Evolutionary conservation across 2,888 invertebrate genomes (phyloP).

Genomic region (Melangyna quadrimaculata): DNA sequence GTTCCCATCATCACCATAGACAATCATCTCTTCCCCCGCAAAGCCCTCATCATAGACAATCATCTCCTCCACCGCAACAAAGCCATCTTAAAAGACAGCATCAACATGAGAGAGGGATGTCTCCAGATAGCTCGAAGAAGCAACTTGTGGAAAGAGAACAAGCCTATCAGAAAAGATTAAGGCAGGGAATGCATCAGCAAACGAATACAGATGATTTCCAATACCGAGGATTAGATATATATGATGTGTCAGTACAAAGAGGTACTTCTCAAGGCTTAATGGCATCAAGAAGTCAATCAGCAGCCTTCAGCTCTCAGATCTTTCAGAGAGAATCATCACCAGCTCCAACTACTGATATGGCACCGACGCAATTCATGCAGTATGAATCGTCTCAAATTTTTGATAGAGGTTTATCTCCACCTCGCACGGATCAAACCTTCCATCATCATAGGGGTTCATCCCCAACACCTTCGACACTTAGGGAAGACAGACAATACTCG

Average conservation of each 20-base stretch:
- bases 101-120: slow-evolving; percentile 75
- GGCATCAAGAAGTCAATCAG: not conserved
- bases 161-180: not conserved
- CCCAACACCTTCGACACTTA: not conserved
- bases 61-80: not conserved
- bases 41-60: not conserved
- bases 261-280: slow-evolving; percentile 7
- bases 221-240: slow-evolving; percentile 16
- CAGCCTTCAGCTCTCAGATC: not conserved
- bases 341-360: not conserved
- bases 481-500: not conserved
- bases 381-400: not conserved
- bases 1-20: not conserved
- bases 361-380: not conserved
- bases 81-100: slow-evolving; percentile 76
- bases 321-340: not conserved
- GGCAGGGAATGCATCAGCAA: not conserved
- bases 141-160: not conserved
- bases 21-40: slow-evolving; percentile 9
- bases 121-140: slow-evolving; percentile 74
- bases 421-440: not conserved
- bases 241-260: slow-evolving; percentile 22
- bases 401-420: slow-evolving; percentile 8
- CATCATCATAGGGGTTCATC: not conserved
- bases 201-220: not conserved